Conservation (phyloP, 2,113 vertebrate genomes). For the Heterochromis multidens region DNA sequence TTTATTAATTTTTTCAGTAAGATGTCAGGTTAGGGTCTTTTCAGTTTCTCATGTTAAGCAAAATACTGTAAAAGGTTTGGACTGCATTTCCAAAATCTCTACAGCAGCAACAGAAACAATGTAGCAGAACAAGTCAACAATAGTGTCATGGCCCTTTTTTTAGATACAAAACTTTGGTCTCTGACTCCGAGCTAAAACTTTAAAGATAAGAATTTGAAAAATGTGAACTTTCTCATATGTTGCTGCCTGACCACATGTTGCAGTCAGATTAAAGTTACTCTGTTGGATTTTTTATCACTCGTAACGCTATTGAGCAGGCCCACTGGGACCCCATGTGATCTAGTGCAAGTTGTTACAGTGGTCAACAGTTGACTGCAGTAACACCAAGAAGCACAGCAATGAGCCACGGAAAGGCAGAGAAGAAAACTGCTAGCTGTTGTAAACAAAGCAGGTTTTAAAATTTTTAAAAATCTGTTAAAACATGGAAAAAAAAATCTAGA, state of each 20-base stretch:
- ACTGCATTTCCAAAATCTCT: background rate
- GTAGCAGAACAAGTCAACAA: too few species aligned
- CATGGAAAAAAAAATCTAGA: background rate
- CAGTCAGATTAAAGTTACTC: background rate
- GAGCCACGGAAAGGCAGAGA: background rate
- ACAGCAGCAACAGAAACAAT: too few species aligned
- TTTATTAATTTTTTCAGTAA: too few species aligned
- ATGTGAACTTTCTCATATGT: background rate
- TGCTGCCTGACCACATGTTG: background rate
- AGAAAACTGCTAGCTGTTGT: too few species aligned
- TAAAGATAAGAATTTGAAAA: background rate
- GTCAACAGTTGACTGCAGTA: background rate
- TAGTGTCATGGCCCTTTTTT: too few species aligned
- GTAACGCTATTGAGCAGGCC: background rate
- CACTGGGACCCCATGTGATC: background rate
- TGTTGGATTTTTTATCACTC: background rate
- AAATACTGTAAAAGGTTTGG: too few species aligned
- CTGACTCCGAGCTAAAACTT: background rate
- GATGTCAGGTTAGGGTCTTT: too few species aligned
- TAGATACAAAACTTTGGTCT: too few species aligned
- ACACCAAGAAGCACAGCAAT: background rate
- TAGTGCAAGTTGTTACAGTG: rapidly evolving
- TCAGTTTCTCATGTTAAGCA: too few species aligned
- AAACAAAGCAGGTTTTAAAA: background rate
- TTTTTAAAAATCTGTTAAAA: background rate